Base-by-base conservation (phyloP, 2,888 invertebrate species). In the Synanthedon tipuliformis region DNA sequence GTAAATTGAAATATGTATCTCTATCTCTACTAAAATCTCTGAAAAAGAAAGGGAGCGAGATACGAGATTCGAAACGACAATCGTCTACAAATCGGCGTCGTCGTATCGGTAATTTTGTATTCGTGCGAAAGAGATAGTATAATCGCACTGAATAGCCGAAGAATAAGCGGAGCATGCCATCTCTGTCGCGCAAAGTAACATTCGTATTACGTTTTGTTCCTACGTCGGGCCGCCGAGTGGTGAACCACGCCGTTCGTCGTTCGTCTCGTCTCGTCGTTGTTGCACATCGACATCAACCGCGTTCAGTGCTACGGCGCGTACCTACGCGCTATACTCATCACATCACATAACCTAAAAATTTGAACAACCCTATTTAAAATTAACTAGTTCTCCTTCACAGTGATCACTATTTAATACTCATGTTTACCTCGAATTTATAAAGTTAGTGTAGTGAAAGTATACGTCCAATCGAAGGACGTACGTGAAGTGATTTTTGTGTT, bases 401-500 rank as follows among this genome's bases (percentile, higher is more conserved):
- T 68, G 67, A 74, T 61, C 68, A 71, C 61, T 66, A 68, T 65
- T 66, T 64, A 78, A 84, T 81, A 85, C 86, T 81, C 84, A 87
- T 87, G 86, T 75, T 73, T 78, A 78, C 74, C 77, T 82, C 78
- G 72, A 81, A 78, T 81, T 81, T 74, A 77, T 87, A 85, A 70
- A 76, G 78, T 80, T 78, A 73, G 87, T 87, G 87, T 71, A 79
- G 85, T 85, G 86, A 71, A 49, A 71, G 70, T 74, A 74, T 67
- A 74, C 83, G 83, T 84, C 84, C 80, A 66, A 62, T 57, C 61
- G 62, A 65, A 66, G 78, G 86, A 86, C 79, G 81, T 77, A 63
- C 79, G 85, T 85, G 80, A 75, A 80, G 87, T 87, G 86, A 80
- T 88, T 88, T 88, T 88, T 89, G 89, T 89, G 89, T 82, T 80